Base-by-base conservation (phyloP, 2,797 vertebrate species). In the Macrochelys suwanniensis region DNA sequence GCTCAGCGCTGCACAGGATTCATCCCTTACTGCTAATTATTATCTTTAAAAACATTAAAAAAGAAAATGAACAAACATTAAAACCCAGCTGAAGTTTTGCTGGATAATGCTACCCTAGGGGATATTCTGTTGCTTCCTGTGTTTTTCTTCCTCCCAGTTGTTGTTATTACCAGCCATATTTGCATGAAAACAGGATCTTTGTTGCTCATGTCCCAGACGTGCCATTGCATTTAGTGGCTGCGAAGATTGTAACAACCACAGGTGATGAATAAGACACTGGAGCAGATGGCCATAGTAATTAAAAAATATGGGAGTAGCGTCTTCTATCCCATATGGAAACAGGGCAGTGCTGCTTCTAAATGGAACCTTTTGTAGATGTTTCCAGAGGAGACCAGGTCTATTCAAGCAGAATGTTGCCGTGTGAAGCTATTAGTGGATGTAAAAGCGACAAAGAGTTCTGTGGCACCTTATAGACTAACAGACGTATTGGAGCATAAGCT, bases 51-150 rank as follows among this genome's bases (percentile, higher is more conserved):
- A 6, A 59, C 7, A 59, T 12, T 56, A 33, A 33, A n/a, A n/a
- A 59, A 5, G 33, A 37, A 37, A 68, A 37, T 19, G n/a, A 68
- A 37, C 65, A 53, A 88, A 49, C 28, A 3, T 25, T 42, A 23
- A 92, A 89, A 31, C 89, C 50, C 85, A 85, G 31, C 49, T 71
- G 79, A 37, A 80, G 71, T 65, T 78, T 89, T 80, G 57, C 87
- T 79, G 80, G 71, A 93, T 57, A 93, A 84, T 16, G 78, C 5
- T 88, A 74, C 78, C 37, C 80, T 45, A 78, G 59, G 82, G 51
- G 93, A 89, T 93, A 88, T 87, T 89, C 93, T 53, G 90, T 53
- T 86, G 4, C 77, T 85, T 88, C 74, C 87, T 94, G 85, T 80
- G 15, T 65, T 92, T 93, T 84, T 78, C 65, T 84, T 71, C 61